A percentile compares a stretch with the other conserved stretches of the same genome.
Conservation (phyloP, 2,888 invertebrate species). For the Thymelicus lineola region DNA sequence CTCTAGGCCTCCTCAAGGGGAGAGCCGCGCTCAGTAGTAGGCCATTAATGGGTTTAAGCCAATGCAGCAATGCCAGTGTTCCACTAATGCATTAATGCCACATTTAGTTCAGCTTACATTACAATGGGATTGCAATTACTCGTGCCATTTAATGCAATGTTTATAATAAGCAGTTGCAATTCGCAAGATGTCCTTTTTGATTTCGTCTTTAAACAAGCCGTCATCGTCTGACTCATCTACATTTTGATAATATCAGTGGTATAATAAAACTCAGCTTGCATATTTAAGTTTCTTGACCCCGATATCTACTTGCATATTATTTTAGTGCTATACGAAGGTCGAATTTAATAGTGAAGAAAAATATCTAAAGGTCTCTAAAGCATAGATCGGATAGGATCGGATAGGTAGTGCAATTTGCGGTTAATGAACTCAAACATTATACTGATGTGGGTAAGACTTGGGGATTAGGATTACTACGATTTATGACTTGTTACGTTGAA, state of each 20-base stretch:
- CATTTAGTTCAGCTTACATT: background rate
- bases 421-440: too few relatives aligned
- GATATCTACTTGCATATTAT: conserved; percentile 13
- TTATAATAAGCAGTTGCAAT: conserved; percentile 11
- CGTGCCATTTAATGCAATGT: conserved; percentile 1
- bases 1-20: too few relatives aligned
- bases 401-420: too few relatives aligned
- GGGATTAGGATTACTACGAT: too few relatives aligned
- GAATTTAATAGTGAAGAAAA: background rate
- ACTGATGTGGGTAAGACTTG: too few relatives aligned
- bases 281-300: conserved; percentile 24
- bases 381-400: too few relatives aligned
- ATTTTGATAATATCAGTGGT: conserved; percentile 27
- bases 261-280: conserved; percentile 27
- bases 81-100: background rate
- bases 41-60: too few relatives aligned
- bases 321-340: conserved; percentile 1
- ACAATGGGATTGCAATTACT: background rate
- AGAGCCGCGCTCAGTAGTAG: too few relatives aligned
- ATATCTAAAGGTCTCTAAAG: background rate
- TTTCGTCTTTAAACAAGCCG: conserved; percentile 16
- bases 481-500: too few relatives aligned
- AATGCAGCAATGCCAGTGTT: background rate
- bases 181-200: conserved; percentile 32
- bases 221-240: conserved; percentile 24